Base-by-base conservation (phyloP, 1,140 invertebrate genomes). In the Dysdera silvatica region DNA sequence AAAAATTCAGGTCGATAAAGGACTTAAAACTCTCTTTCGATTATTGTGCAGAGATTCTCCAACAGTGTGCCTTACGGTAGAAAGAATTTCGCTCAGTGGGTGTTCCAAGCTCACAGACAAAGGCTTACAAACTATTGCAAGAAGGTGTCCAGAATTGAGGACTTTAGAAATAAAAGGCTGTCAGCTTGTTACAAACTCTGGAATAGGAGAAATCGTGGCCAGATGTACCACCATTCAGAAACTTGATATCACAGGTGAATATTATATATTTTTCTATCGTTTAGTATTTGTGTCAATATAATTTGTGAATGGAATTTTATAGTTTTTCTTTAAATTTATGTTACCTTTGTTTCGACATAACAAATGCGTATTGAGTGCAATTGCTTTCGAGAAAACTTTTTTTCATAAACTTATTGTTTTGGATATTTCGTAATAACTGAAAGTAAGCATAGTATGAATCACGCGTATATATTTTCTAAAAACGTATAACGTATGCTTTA, bases 21-120 rank as follows among this genome's bases (percentile, higher is more conserved):
- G 86, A 59, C 73, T 89, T 70, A 80, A 84, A 74, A 80, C 77
- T 53, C 71, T 81, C 18, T 76, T 77, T 26, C 73, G 74, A 32
- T 59, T 76, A 16, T 67, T 80, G 8, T 76, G 77, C 67, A 74
- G 77, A 61, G 77, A 78, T 59, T 78, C 78, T 24, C 76, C 77
- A 18, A 70, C 69, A 7, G 73, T 78, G 48, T 82, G 70, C 74
- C 75, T 74, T 64, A 80, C 71, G 65, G 81, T 83, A 37, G 84
- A 83, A 70, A 79, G 80, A 56, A 82, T 89, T 24, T 81, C 86
- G 67, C 74, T 89, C 3, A 82, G 83, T 43, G 85, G 88, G 55
- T 87, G 87, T 61, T 82, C 84, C 31, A 81, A 80, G 62, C 80
- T 90, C n/a, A 82, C 87, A 1, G 86, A 91, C 71, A 84, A 84